Conservation (phyloP, 2,888 invertebrate species). For the Malacosoma neustria region DNA sequence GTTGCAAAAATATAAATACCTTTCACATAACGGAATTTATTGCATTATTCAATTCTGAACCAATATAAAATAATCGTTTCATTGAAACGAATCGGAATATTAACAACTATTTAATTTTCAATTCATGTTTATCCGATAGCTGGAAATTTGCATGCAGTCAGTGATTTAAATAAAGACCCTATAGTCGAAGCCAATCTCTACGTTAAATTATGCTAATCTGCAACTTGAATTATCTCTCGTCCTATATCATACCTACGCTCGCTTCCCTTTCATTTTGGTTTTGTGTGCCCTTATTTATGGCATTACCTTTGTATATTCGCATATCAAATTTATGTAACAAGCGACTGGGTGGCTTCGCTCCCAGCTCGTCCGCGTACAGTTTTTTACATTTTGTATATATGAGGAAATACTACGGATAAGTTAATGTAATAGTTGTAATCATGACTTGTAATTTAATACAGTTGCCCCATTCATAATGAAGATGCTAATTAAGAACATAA, state of each 20-base stretch:
- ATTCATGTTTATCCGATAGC: slow-evolving; percentile 30
- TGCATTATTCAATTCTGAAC: no score
- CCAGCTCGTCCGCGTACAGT: slow-evolving; percentile 4
- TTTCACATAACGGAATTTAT: no score
- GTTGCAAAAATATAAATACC: no score
- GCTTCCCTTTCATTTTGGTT: slow-evolving; percentile 27
- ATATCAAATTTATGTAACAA: slow-evolving; percentile 22
- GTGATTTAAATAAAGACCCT: slow-evolving; percentile 43
- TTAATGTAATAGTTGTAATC: no score
- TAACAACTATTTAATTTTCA: slow-evolving; percentile 26
- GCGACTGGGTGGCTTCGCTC: slow-evolving; percentile 6
- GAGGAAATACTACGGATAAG: no score
- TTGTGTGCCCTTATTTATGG: slow-evolving; percentile 36
- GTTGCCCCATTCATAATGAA: no score
- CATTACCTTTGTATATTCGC: slow-evolving; percentile 27
- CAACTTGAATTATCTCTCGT: slow-evolving; percentile 29
- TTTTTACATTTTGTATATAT: background rate
- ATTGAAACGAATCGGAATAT: no score
- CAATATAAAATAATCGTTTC: no score
- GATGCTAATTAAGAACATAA: no score
- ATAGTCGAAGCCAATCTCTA: slow-evolving; percentile 28
- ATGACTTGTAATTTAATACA: no score
- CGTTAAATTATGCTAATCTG: slow-evolving; percentile 43
- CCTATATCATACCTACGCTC: slow-evolving; percentile 27
- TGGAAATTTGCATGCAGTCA: slow-evolving; percentile 34